Evolutionary conservation across 2,113 vertebrate species (phyloP).

Genomic region (Trochalopteron elliotii): DNA sequence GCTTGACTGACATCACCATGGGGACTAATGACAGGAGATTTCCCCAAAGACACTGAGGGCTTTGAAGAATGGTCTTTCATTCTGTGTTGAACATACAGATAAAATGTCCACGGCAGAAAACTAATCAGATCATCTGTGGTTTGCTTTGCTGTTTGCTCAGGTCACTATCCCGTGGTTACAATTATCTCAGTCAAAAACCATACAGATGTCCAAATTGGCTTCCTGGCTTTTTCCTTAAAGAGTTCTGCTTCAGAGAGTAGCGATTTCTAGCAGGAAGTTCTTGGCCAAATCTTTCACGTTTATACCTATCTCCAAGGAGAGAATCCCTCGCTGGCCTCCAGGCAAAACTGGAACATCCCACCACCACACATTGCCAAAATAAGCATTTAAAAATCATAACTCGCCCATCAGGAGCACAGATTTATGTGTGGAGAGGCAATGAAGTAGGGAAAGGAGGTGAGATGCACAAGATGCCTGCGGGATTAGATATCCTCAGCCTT

Average conservation of each 20-base stretch:
- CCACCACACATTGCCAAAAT: background rate
- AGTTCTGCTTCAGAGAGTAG: background rate
- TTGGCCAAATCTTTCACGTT: conserved; percentile 3
- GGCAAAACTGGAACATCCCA: conserved; percentile 8
- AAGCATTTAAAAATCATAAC: background rate
- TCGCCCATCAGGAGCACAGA: background rate
- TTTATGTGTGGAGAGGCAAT: background rate
- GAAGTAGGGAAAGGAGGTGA: background rate
- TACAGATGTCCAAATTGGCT: conserved; percentile 51
- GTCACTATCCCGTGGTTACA: conserved; percentile 40
- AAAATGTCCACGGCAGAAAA: background rate
- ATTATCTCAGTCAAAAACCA: conserved; percentile 24
- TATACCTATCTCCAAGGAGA: conserved; percentile 37
- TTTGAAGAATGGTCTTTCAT: conserved; percentile 51
- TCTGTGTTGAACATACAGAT: conserved; percentile 48
- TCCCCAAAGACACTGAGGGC: conserved; percentile 8
- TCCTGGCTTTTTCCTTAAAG: conserved; percentile 38
- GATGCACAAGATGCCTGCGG: background rate
- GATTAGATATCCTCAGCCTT: background rate
- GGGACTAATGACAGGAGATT: conserved; percentile 54
- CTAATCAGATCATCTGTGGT: conserved; percentile 62
- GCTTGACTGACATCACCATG: conserved; percentile 61
- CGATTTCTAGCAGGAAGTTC: background rate
- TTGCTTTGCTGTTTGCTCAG: conserved; percentile 56
- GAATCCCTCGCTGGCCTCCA: background rate